Evolutionary conservation across 1,140 invertebrate species (phyloP), one percentile per base, ranked within the genome.

Genomic region (Phymastichus coffea): DNA sequence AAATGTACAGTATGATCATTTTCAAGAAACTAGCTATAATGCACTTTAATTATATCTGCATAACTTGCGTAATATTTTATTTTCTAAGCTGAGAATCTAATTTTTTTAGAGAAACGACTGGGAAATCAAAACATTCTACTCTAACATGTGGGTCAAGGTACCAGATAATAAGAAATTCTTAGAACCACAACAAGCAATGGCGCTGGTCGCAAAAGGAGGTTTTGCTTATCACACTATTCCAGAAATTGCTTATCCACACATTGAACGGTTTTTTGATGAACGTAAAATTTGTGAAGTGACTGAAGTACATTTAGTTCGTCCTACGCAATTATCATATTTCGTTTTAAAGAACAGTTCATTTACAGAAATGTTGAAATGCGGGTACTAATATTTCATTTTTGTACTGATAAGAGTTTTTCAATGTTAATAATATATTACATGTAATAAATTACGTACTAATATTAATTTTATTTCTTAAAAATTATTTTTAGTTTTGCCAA

Each of bases 211-310:
- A 6, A n/a, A 59, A 0, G 67, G 67, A 3, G 54, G 26, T 17
- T 28, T 69, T 38, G 68, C 68, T 38, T 69, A 66, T 57, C 65
- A 69, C 23, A 60, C 68, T 0, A 57, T 60, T 40, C 41, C 54
- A 19, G 63, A 69, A 19, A 33, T 43, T 4, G 68, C 67, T 35
- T 69, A 69, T 67, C 63, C 65, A 3, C 63, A 69, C 14, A 66
- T 69, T 12, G 67, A 69, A 3, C 37, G 37, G 0, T 14, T 56
- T 12, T 69, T 69, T 25, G 37, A 53, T n/a, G 20, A 62, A 6
- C 48, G 57, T 15, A 69, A 63, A 43, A 69, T 69, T 25, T 69
- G 68, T 30, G 64, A 69, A 25, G 38, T 69, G 2, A 69, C 67
- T 4, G 67, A 69, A 22, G 53, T 69, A 33, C 67, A 69, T 51